Evolutionary conservation across 64 coral and sea anemone genomes (phyloP), one percentile per base, ranked within the genome.

Genomic region (Pocillopora verrucosa): DNA sequence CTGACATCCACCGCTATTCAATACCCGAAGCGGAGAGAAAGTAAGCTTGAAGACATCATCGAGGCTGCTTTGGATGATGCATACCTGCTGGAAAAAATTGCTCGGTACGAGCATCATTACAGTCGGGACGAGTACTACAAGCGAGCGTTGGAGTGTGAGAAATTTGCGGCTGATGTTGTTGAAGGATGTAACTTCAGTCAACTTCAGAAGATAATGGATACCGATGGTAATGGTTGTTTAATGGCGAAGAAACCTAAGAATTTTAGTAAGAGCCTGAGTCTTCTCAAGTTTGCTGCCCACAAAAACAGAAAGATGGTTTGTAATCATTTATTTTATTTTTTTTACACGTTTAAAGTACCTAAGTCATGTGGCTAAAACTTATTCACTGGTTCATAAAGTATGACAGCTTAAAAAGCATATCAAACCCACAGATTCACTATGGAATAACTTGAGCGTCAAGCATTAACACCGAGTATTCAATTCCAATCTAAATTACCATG

Each of bases 271-370:
- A 85, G 82, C 57, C 36, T 85, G 37, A 72, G 65, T 20, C 64
- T 85, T 14, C 82, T 85, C 17, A 85, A 70, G 35, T 72, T 72
- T 36, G 82, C 82, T 57, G 65, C 82, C 68, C 65, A 85, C 13
- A 38, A 45, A 72, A 41, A 72, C 56, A 85, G 82, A 45, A 85
- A 56, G 41, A 51, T 14, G 38, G 82, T 85, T 56, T 57, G 82
- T 72, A 0, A 34, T 4, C 16, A 22, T 69, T 69, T 69, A 2
- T 10, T n/a, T 24, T n/a, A n/a, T n/a, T 69, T 69, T 14, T n/a
- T 9, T 69, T n/a, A 69, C n/a, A n/a, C 20, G 24, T 24, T 24
- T n/a, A 22, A n/a, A 0, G 20, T 70, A 24, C 5, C 0, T 70
- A 24, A 10, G 67, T 70, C 26, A 20, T n/a, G 67, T 70, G 67